Percentiles rank a stretch among this genome's conserved stretches.
Conservation (phyloP, 1,140 invertebrate genomes). For the Pteromalus puparum region DNA sequence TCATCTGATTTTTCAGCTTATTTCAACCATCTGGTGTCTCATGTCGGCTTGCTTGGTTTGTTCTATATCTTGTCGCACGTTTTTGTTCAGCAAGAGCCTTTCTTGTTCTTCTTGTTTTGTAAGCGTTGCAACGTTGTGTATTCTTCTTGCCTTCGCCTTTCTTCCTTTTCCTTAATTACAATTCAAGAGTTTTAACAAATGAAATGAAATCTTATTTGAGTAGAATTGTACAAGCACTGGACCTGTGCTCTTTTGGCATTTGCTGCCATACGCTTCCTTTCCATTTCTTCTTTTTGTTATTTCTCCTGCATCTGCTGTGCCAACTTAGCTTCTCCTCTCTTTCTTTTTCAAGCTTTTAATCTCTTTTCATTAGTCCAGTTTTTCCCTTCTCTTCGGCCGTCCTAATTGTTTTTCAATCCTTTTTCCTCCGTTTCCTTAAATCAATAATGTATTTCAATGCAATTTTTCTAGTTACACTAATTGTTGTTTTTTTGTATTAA, state of each 20-base stretch:
- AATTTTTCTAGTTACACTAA: constrained; percentile 14
- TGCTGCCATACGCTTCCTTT: constrained; percentile 65
- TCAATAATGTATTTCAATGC: constrained; percentile 7
- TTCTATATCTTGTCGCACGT: constrained; percentile 72
- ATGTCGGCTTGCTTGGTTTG: constrained; percentile 64
- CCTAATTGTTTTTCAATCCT: constrained; percentile 76
- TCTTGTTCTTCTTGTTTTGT: constrained; percentile 76
- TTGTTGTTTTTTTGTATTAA: neutral
- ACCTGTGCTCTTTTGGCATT: constrained; percentile 65
- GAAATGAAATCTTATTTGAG: neutral
- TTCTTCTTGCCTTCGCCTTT: constrained; percentile 72
- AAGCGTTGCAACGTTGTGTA: constrained; percentile 67
- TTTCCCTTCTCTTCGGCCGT: constrained; percentile 77
- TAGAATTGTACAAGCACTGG: no score
- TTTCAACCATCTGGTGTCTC: constrained; percentile 65
- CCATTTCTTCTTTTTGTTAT: constrained; percentile 66
- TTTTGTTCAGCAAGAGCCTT: constrained; percentile 75
- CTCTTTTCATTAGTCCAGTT: constrained; percentile 68
- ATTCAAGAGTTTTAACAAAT: constrained; percentile 4
- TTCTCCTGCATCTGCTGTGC: constrained; percentile 65
- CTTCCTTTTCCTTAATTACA: constrained; percentile 72
- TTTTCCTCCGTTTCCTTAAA: constrained; percentile 78
- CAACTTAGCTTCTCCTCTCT: constrained; percentile 70
- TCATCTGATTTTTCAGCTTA: constrained; percentile 67
- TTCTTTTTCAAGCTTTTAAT: constrained; percentile 69